Percentiles rank a stretch among this genome's conserved stretches.
These are phyloP conservation scores for Fregata magnificens DNA, from an alignment of 2,113 vertebrate genomes.

Conservation along the genomic window DNA sequence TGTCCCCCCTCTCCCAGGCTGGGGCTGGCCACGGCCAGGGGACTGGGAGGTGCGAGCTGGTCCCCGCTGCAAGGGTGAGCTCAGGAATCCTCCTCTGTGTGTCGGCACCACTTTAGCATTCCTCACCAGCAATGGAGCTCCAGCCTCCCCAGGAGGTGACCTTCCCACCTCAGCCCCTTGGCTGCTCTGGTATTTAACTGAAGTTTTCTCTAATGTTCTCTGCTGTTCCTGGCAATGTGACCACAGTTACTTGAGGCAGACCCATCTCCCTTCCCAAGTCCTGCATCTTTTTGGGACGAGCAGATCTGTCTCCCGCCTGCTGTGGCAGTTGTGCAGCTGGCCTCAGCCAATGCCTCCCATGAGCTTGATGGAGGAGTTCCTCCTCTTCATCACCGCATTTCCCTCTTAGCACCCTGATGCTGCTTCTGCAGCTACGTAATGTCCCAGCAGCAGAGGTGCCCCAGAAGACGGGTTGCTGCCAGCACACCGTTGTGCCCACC, in stretches of 20 bases:
- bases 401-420: neutral
- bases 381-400: neutral
- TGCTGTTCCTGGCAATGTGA: neutral
- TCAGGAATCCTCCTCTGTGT: neutral
- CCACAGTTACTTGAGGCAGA: neutral
- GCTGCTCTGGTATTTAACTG: neutral
- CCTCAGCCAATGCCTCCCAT: neutral
- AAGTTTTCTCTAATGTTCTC: too few species aligned
- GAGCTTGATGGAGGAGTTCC: neutral
- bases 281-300: neutral
- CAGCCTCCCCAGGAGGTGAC: neutral
- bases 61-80: accelerated
- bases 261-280: neutral
- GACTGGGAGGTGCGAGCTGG: accelerated
- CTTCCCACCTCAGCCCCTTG: neutral
- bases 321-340: neutral
- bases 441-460: neutral
- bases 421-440: neutral
- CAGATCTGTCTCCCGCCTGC: neutral
- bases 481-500: neutral
- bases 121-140: accelerated
- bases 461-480: neutral
- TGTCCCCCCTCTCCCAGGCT: accelerated
- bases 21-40: neutral
- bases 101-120: neutral